A percentile compares a stretch with the other conserved stretches of the same genome.
Conservation (phyloP, 2,888 invertebrate species). For the Vandiemenella viatica region DNA sequence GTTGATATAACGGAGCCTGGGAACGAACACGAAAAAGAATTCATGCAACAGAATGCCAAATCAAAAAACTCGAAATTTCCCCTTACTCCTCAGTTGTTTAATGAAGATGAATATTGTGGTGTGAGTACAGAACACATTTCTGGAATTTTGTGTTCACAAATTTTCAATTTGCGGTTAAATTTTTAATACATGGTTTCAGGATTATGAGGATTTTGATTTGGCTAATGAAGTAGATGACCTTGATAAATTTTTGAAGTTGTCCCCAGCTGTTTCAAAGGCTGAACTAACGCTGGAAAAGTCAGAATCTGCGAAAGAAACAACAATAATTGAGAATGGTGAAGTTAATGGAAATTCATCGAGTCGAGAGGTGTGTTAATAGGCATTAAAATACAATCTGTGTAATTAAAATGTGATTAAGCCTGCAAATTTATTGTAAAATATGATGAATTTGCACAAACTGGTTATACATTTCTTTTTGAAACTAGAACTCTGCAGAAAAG, state of each 20-base stretch:
- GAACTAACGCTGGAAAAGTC: conserved; percentile 12
- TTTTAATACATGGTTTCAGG: conserved; percentile 38
- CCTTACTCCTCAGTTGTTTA: conserved; percentile 87
- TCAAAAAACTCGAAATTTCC: conserved; percentile 61
- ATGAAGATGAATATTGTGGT: conserved; percentile 83
- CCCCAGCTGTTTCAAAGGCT: conserved; percentile 19
- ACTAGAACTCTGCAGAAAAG: neutral
- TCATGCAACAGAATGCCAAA: conserved; percentile 80
- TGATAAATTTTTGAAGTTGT: conserved; percentile 69
- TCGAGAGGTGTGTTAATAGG: conserved; percentile 25
- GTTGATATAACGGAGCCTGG: conserved; percentile 93
- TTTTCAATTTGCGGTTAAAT: conserved; percentile 10
- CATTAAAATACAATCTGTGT: neutral
- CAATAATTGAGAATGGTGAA: conserved; percentile 11
- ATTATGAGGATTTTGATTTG: conserved; percentile 83
- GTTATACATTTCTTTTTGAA: neutral
- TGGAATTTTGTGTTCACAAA: neutral
- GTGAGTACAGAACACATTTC: conserved; percentile 37
- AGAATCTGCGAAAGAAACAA: neutral
- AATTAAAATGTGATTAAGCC: too few relatives aligned
- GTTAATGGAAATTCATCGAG: conserved; percentile 28
- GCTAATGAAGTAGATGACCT: conserved; percentile 82
- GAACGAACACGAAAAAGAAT: conserved; percentile 71
- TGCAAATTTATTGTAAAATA: neutral
- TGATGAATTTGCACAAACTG: neutral